Base-by-base conservation (phyloP, 2,888 invertebrate species). In the Acanthosepion pharaonis region DNA sequence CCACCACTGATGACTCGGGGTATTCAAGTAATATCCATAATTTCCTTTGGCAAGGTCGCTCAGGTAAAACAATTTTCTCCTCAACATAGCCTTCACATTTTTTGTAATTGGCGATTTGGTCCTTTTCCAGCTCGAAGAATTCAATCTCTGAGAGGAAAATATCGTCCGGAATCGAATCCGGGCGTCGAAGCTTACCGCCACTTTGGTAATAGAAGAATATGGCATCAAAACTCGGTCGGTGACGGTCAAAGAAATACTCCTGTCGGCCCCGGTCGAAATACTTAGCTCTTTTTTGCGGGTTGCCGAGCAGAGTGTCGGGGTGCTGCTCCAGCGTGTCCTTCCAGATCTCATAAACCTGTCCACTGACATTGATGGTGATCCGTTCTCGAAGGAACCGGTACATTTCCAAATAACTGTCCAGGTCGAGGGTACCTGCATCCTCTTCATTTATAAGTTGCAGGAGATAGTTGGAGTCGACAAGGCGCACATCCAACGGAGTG, bases 21-120 rank as follows among this genome's bases (percentile, higher is more conserved):
- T 97, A 97, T 95, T 97, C 97, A 96, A 97, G 97, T 18, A 97
- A 95, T 96, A 97, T 96, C 97, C 97, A 97, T 6, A 97, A 95
- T 95, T 96, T 96, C 95, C 96, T 95, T 95, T 97, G 96, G 94
- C 96, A 95, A 33, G 95, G 96, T 94, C 97, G 96, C 78, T 96
- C 96, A 20, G 97, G 97, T 53, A 97, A 96, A 55, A 96, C 95
- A 78, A 96, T 96, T 91, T 96, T 96, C 92, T 97, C 97, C 91
- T 96, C 95, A 5, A 96, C 96, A 95, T 97, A 97, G 9, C 97
- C 97, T 95, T 97, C 97, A 42, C 96, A 96, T 51, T 96, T 95
- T 95, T 97, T 97, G 95, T 97, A 97, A 51, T 96, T 96, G 59
- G 97, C 97, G 23, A 97, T 95, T 42, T 97, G 96, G 25, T 97